Evolutionary conservation across 2,797 vertebrate genomes (phyloP).

Genomic region (Cygnus olor): DNA sequence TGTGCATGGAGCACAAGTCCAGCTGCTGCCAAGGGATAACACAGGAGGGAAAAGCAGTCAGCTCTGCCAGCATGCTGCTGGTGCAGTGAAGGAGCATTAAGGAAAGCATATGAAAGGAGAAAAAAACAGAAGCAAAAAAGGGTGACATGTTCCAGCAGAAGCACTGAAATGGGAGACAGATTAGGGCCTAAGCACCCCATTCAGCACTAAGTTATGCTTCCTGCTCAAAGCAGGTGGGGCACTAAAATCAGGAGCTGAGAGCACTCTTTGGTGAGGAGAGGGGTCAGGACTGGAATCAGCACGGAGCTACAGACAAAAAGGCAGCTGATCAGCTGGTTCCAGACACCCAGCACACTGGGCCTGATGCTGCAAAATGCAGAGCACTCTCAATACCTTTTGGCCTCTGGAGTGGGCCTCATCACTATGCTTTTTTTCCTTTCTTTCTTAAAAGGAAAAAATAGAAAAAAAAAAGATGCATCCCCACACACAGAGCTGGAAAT

Average conservation of each 20-base stretch:
- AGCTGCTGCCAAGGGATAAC: neutral
- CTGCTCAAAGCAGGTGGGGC: neutral
- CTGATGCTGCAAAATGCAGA: neutral
- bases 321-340: neutral
- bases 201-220: neutral
- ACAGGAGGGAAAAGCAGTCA: neutral
- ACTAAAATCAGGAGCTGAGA: neutral
- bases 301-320: neutral
- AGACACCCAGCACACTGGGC: neutral
- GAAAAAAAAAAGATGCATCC: neutral
- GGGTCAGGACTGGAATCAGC: neutral
- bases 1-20: neutral
- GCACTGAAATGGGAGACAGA: neutral
- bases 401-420: neutral
- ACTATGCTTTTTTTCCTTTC: neutral
- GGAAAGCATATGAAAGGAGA: neutral
- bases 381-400: neutral
- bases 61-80: neutral
- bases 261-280: neutral
- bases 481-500: neutral
- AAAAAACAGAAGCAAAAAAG: neutral
- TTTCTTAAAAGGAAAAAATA: neutral
- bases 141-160: neutral
- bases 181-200: neutral
- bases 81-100: neutral